These are phyloP conservation scores for Plebejus anna DNA, from an alignment of 2,888 invertebrate genomes.

Conservation along the genomic window DNA sequence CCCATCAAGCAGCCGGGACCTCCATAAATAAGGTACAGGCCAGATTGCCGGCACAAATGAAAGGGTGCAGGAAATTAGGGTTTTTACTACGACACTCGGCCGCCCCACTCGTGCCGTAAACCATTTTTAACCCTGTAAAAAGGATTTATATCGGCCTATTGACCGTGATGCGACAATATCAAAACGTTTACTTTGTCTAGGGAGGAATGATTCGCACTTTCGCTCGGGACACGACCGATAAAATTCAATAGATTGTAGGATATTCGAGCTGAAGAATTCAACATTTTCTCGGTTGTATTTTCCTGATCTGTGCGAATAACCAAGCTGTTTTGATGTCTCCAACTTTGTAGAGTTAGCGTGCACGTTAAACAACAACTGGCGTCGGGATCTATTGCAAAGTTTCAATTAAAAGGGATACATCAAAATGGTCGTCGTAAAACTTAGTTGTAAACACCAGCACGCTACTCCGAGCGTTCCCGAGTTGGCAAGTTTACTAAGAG, in stretches of 20 bases:
- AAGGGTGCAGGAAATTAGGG: constrained; percentile 79
- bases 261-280: background rate
- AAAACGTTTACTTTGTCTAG: constrained; percentile 27
- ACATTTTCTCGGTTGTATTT: background rate
- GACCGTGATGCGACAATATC: constrained; percentile 39
- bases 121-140: constrained; percentile 73
- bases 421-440: constrained; percentile 11
- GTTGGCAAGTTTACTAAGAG: constrained; percentile 20
- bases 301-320: background rate
- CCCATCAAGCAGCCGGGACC: constrained; percentile 72
- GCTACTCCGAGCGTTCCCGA: constrained; percentile 18
- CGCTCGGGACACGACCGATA: background rate
- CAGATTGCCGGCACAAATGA: constrained; percentile 78
- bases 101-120: constrained; percentile 62
- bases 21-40: constrained; percentile 73
- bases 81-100: constrained; percentile 70
- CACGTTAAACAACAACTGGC: background rate
- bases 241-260: constrained; percentile 13
- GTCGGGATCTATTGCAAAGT: background rate
- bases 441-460: constrained; percentile 5
- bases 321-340: background rate
- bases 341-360: background rate
- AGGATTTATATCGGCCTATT: constrained; percentile 46
- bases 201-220: constrained; percentile 21
- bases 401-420: constrained; percentile 24